Base-by-base conservation (phyloP, 2,113 vertebrate species). In the Piliocolobus tephrosceles region DNA sequence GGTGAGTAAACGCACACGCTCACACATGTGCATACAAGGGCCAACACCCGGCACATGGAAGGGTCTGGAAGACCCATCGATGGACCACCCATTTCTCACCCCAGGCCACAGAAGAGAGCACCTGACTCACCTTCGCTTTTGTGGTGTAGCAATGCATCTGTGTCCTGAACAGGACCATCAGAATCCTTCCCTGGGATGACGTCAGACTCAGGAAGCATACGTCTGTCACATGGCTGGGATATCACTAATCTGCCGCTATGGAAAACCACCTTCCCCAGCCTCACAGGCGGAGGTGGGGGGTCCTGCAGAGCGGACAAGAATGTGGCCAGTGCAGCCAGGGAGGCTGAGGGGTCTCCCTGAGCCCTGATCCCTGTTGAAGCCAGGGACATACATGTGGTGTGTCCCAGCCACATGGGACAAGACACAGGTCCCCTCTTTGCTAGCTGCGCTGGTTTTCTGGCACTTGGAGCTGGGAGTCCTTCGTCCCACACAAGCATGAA, bases 271-370 rank as follows among this genome's bases (percentile, higher is more conserved):
- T 90, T 70, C 84, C 27, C 47, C 32, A n/a, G 8, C 14, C 11
- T 20, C 58, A 0, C 0, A 2, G 72, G 52, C 6, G 5, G 0
- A 6, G 43, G 47, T n/a, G 1, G 30, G 22, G n/a, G 13, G 55
- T 27, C 57, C 30, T 5, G 43, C 58, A 0, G 5, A 13, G 6
- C 0, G 10, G 86, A n/a, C 5, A 8, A 81, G 50, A 68, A 47
- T 0, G 0, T 14, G 38, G 12, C 45, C 1, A 0, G 38, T 9
- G 32, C 55, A 75, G 68, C 22, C 38, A n/a, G 38, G 13, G n/a
- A 72, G 22, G 23, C 35, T 0, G 2, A 40, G 68, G 2, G 11
- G 72, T n/a, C 27, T 83, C 40, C 68, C 58, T 22, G 78, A 95
- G 11, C 17, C 88, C 76, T 20, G 18, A 43, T 32, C 45, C 75